Conservation (phyloP, 2,113 vertebrate species). For the Ameiurus melas region DNA sequence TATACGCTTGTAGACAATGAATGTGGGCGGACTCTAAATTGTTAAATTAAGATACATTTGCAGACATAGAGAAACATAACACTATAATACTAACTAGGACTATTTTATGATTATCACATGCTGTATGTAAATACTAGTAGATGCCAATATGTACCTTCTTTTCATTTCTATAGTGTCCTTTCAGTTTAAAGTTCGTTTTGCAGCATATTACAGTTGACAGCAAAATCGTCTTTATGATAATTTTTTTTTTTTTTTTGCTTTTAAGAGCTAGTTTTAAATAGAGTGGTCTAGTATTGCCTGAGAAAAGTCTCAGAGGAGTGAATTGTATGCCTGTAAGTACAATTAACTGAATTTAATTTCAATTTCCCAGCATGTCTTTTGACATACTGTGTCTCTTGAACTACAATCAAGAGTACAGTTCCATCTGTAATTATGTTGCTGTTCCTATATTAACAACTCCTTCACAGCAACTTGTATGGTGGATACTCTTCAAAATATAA, state of each 20-base stretch:
- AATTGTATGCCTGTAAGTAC: neutral
- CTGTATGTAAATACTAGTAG: no score
- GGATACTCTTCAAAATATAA: neutral
- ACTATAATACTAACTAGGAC: neutral
- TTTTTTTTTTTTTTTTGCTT: no score
- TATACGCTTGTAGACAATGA: no score
- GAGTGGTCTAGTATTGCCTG: neutral
- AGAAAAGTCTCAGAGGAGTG: neutral
- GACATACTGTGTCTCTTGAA: neutral
- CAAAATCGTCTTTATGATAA: no score
- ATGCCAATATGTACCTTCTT: neutral
- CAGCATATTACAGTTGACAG: no score
- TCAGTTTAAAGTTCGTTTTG: neutral
- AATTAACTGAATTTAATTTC: neutral
- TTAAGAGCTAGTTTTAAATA: no score
- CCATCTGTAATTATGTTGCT: neutral
- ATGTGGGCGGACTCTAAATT: neutral
- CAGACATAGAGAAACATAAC: neutral
- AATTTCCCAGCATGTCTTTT: neutral
- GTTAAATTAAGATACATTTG: neutral
- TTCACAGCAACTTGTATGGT: neutral
- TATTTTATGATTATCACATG: neutral
- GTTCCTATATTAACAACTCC: neutral
- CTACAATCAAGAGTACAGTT: neutral
- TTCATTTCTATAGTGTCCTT: neutral